These are phyloP conservation scores for Enteromius thamalakanensis DNA, from an alignment of 2,797 vertebrate species.

Conservation along the genomic window DNA sequence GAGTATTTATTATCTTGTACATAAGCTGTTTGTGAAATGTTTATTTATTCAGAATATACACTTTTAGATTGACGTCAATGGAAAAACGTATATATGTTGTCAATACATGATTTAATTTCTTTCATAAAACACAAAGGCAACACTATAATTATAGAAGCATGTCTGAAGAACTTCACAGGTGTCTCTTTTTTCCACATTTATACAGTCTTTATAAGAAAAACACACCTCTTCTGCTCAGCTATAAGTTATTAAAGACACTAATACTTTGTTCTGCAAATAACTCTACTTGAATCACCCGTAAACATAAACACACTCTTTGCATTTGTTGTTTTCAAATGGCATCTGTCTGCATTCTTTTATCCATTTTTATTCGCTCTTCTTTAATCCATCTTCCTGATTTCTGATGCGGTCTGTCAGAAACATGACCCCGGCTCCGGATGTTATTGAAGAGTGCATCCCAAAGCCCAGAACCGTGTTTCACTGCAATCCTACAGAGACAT, in stretches of 20 bases:
- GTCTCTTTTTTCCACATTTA: background rate
- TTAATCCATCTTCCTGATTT: conserved; percentile 6
- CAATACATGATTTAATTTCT: background rate
- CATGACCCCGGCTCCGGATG: conserved; percentile 5
- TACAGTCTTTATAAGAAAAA: background rate
- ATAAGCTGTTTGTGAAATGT: background rate
- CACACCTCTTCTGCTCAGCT: background rate
- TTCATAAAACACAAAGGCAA: background rate
- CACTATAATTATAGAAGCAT: background rate
- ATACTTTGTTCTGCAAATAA: background rate
- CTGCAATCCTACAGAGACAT: background rate
- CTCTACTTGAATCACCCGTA: background rate
- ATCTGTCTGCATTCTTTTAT: conserved; percentile 11
- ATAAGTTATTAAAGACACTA: background rate
- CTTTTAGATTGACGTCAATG: background rate
- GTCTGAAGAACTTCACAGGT: background rate
- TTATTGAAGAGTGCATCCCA: conserved; percentile 10
- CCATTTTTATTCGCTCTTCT: conserved; percentile 12
- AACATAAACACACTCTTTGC: background rate
- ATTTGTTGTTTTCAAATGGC: background rate
- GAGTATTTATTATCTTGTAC: too few species aligned
- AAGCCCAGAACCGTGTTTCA: background rate
- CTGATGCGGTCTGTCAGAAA: background rate
- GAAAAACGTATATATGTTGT: background rate
- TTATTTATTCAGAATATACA: background rate